These are phyloP conservation scores for Clarias laeviceps DNA, from an alignment of 2,797 vertebrate genomes.

Conservation along the genomic window DNA sequence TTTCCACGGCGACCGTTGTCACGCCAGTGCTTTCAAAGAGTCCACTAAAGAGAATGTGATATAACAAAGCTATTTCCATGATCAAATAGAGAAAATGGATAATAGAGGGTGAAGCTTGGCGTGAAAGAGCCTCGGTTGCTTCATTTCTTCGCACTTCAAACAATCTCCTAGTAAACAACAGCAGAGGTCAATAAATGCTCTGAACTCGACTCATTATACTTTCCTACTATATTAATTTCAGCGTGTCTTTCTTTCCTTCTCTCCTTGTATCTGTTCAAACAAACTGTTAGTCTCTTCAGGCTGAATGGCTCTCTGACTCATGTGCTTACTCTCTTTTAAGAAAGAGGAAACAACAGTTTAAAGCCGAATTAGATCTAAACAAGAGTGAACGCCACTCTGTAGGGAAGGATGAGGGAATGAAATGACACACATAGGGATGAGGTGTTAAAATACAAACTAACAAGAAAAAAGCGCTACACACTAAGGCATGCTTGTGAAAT, in stretches of 20 bases:
- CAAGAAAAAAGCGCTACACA: background rate
- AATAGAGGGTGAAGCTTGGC: conserved; percentile 40
- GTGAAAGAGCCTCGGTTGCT: conserved; percentile 32
- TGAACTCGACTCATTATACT: conserved; percentile 19
- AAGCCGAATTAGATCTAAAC: conserved; percentile 26
- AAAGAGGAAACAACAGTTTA: conserved; percentile 30
- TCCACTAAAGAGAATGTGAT: conserved; percentile 41
- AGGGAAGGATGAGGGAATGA: background rate
- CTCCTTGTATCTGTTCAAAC: background rate
- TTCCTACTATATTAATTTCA: conserved; percentile 24
- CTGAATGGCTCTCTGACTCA: background rate
- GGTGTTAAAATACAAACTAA: background rate
- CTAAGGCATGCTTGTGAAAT: background rate
- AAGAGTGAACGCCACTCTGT: conserved; percentile 16
- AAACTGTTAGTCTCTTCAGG: background rate
- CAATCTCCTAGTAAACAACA: conserved; percentile 46
- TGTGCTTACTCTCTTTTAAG: background rate
- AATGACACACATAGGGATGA: background rate
- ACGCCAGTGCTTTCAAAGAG: conserved; percentile 29
- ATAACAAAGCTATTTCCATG: conserved; percentile 44
- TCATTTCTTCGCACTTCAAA: conserved; percentile 42
- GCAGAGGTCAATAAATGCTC: conserved; percentile 27
- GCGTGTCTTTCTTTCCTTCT: conserved; percentile 13
- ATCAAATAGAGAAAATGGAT: conserved; percentile 23
- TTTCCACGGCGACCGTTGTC: conserved; percentile 45